Evolutionary conservation across 2,888 invertebrate species (phyloP).

Genomic region (Barypeithes pellucidus): DNA sequence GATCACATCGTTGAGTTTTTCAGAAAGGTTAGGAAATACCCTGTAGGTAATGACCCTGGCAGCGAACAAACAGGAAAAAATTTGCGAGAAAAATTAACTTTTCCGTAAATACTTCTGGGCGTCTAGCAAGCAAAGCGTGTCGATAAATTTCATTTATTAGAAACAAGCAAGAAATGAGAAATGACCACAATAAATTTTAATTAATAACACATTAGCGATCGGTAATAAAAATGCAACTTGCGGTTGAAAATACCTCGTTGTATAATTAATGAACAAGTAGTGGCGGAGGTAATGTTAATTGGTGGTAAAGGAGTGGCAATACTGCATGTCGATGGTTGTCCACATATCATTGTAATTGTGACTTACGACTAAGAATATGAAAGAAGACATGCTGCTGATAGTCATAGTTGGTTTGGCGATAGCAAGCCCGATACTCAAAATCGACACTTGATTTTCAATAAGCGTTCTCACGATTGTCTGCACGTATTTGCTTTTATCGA

Average conservation of each 20-base stretch:
- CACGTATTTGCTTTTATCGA: slow-evolving; percentile 24
- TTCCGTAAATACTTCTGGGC: background rate
- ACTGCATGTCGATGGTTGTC: slow-evolving; percentile 51
- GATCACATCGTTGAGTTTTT: too few species aligned
- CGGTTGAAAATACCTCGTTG: slow-evolving; percentile 50
- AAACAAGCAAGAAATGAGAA: slow-evolving; percentile 50
- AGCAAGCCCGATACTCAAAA: slow-evolving; percentile 56
- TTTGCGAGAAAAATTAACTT: too few species aligned
- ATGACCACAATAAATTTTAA: slow-evolving; percentile 54
- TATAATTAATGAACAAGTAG: slow-evolving; percentile 61
- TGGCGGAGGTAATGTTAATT: slow-evolving; percentile 61
- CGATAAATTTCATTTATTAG: slow-evolving; percentile 43
- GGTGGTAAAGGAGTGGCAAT: slow-evolving; percentile 59
- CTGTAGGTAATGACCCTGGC: too few species aligned
- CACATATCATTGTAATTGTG: slow-evolving; percentile 59
- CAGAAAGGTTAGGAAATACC: too few species aligned
- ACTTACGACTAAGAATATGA: slow-evolving; percentile 62
- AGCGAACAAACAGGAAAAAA: too few species aligned
- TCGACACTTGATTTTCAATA: slow-evolving; percentile 42
- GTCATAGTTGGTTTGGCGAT: slow-evolving; percentile 59
- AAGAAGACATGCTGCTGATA: slow-evolving; percentile 61
- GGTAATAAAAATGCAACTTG: slow-evolving; percentile 52
- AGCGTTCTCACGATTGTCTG: slow-evolving; percentile 44
- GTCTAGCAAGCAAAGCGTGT: background rate
- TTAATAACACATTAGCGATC: slow-evolving; percentile 54